Conservation (phyloP, 1,140 invertebrate species). For the Paralvinella palmiformis region DNA sequence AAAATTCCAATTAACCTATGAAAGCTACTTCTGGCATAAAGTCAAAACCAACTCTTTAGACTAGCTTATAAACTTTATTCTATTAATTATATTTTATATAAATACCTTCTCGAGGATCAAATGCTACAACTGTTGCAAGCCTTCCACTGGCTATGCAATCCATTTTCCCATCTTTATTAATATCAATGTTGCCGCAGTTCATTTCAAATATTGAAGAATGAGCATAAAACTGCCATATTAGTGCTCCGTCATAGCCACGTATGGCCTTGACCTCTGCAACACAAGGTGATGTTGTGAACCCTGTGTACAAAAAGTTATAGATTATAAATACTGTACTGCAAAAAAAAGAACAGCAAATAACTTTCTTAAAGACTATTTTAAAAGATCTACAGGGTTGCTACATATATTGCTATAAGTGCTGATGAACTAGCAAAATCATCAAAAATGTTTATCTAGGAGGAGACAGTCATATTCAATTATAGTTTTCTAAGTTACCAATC, state of each 20-base stretch:
- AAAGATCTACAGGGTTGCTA: not conserved
- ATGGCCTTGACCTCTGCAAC: constrained; percentile 29
- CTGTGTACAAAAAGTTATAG: constrained; percentile 11
- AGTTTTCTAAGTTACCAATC: too few species aligned
- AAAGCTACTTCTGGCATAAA: not conserved
- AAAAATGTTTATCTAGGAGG: not conserved
- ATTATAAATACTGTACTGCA: too few species aligned
- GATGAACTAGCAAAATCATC: not conserved
- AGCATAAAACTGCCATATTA: constrained; percentile 32
- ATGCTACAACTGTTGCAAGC: constrained; percentile 30
- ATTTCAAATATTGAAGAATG: constrained; percentile 27
- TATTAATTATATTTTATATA: too few species aligned
- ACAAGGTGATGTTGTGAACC: constrained; percentile 30
- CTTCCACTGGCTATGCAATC: constrained; percentile 42
- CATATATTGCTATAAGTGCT: not conserved
- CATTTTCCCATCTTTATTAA: constrained; percentile 33
- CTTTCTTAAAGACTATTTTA: not conserved
- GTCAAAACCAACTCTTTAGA: not conserved
- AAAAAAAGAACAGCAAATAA: not conserved
- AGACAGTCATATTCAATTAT: too few species aligned
- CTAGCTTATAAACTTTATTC: not conserved
- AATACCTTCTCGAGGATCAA: constrained; percentile 36
- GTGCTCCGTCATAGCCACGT: constrained; percentile 36
- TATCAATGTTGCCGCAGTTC: constrained; percentile 38
- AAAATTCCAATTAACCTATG: not conserved